These are phyloP conservation scores for Aegithalos caudatus DNA, from an alignment of 2,113 vertebrate genomes.

Conservation along the genomic window DNA sequence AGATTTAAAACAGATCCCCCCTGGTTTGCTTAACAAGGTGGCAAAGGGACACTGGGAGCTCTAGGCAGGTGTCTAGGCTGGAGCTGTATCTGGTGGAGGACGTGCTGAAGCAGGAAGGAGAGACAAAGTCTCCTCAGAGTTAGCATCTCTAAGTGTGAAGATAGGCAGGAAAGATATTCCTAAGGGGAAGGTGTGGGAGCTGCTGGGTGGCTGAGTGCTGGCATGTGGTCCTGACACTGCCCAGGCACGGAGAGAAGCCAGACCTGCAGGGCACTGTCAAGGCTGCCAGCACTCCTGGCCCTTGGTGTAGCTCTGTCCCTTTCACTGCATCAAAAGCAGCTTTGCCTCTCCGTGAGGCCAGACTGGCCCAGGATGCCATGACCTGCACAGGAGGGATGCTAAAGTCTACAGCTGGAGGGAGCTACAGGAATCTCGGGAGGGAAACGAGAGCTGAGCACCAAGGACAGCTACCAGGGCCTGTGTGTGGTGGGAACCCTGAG, in stretches of 20 bases:
- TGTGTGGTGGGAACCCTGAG: neutral
- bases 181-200: neutral
- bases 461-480: fast-evolving
- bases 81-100: neutral
- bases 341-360: neutral
- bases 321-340: no score
- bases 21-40: neutral
- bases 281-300: neutral
- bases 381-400: neutral
- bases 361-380: neutral
- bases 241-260: neutral
- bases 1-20: neutral
- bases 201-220: neutral
- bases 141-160: neutral
- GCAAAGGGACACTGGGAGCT: neutral
- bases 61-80: neutral
- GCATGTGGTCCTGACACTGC: neutral
- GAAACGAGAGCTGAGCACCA: neutral
- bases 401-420: fast-evolving
- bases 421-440: neutral
- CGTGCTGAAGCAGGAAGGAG: neutral
- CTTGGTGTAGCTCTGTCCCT: neutral
- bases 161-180: neutral
- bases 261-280: neutral
- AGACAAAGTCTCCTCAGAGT: neutral